Evolutionary conservation across 2,888 invertebrate genomes (phyloP).

Genomic region (Myathropa florea): DNA sequence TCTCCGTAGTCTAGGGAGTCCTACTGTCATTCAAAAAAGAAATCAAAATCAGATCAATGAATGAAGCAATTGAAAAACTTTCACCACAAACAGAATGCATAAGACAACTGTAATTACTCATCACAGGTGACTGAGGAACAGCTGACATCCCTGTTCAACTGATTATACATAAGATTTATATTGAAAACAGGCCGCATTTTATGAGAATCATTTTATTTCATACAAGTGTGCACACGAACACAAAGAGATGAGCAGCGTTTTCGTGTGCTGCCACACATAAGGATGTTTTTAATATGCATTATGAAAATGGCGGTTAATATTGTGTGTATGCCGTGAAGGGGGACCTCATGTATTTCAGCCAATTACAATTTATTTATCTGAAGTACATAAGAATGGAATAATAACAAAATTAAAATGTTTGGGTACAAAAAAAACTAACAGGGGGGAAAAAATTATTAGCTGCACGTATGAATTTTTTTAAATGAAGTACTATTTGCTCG

Average conservation of each 20-base stretch:
- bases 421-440: neutral
- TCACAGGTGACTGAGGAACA: neutral
- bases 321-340: neutral
- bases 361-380: neutral
- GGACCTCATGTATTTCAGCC: neutral
- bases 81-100: too few relatives aligned
- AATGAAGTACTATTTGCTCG: neutral
- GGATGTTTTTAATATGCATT: neutral
- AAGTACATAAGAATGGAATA: neutral
- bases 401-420: neutral
- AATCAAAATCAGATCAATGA: too few relatives aligned
- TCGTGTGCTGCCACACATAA: neutral
- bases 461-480: neutral
- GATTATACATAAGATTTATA: neutral
- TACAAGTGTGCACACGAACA: neutral
- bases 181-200: neutral
- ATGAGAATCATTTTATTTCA: neutral
- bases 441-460: neutral
- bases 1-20: too few relatives aligned
- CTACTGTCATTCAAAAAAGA: too few relatives aligned
- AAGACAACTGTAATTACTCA: too few relatives aligned
- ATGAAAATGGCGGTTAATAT: neutral
- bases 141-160: neutral
- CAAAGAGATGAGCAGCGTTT: neutral
- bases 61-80: too few relatives aligned